A percentile compares a stretch with the other conserved stretches of the same genome.
Evolutionary conservation across 2,888 invertebrate genomes (phyloP).

Genomic region (Xylota sylvarum): DNA sequence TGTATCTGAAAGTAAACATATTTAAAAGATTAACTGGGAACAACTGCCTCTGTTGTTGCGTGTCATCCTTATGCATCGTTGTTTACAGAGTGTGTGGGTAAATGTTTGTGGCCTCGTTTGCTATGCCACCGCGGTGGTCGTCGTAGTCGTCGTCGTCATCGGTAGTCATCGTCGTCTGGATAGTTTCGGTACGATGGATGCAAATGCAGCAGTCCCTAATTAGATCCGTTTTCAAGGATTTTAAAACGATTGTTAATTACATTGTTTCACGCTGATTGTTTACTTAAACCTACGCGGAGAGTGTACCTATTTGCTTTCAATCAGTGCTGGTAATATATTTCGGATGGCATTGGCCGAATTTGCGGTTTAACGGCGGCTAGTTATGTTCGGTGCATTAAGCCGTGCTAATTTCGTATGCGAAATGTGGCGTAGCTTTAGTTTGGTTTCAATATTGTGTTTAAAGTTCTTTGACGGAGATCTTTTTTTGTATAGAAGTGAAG

Average conservation of each 20-base stretch:
- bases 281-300: constrained; percentile 9
- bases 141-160: background rate
- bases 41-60: constrained; percentile 33
- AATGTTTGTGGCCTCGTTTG: constrained; percentile 18
- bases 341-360: background rate
- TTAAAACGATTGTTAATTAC: constrained; percentile 62
- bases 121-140: background rate
- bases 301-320: constrained; percentile 49
- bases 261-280: constrained; percentile 45
- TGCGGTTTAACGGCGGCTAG: background rate
- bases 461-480: too few species aligned
- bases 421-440: background rate
- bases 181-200: constrained; percentile 8
- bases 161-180: constrained; percentile 3
- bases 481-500: too few species aligned
- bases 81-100: constrained; percentile 14
- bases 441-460: background rate
- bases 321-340: constrained; percentile 32
- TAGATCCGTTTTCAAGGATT: constrained; percentile 53
- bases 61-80: constrained; percentile 26
- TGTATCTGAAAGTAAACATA: constrained; percentile 83
- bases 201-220: constrained; percentile 32
- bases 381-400: background rate
- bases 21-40: constrained; percentile 69
- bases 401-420: background rate